These are phyloP conservation scores for Cercopithecus mitis DNA, from an alignment of 2,797 vertebrate genomes.

Conservation along the genomic window DNA sequence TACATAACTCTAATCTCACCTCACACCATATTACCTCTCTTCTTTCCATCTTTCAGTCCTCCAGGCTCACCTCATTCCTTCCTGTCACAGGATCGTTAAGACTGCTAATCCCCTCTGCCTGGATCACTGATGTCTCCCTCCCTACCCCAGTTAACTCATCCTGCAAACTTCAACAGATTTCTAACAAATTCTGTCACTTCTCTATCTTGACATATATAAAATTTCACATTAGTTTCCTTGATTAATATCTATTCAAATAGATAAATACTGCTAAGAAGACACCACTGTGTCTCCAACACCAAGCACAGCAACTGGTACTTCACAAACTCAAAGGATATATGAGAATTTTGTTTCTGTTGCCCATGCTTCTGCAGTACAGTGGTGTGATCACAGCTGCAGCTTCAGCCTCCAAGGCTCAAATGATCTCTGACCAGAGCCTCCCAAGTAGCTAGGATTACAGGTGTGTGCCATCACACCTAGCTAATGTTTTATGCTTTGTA, in stretches of 20 bases:
- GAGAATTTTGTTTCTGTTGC: too few relatives aligned
- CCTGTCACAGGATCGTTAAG: background rate
- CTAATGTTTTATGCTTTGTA: too few relatives aligned
- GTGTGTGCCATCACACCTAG: too few relatives aligned
- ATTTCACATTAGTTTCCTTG: background rate
- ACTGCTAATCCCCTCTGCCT: background rate
- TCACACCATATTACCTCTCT: background rate
- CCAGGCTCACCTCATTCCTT: background rate
- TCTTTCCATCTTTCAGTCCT: conserved; percentile 3
- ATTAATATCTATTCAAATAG: background rate
- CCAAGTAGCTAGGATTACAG: too few relatives aligned
- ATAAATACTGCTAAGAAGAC: background rate
- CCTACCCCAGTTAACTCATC: background rate
- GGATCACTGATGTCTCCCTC: background rate
- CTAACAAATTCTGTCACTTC: background rate
- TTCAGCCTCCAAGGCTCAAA: too few relatives aligned
- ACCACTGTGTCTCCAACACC: background rate
- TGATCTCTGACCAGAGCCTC: too few relatives aligned
- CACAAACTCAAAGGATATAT: background rate
- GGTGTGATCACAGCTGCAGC: too few relatives aligned
- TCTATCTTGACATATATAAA: background rate
- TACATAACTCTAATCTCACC: background rate
- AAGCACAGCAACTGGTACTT: background rate
- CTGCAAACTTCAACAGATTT: background rate
- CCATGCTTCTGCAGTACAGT: too few relatives aligned